Evolutionary conservation across 2,113 vertebrate genomes (phyloP).

Genomic region (Arvicanthis niloticus): DNA sequence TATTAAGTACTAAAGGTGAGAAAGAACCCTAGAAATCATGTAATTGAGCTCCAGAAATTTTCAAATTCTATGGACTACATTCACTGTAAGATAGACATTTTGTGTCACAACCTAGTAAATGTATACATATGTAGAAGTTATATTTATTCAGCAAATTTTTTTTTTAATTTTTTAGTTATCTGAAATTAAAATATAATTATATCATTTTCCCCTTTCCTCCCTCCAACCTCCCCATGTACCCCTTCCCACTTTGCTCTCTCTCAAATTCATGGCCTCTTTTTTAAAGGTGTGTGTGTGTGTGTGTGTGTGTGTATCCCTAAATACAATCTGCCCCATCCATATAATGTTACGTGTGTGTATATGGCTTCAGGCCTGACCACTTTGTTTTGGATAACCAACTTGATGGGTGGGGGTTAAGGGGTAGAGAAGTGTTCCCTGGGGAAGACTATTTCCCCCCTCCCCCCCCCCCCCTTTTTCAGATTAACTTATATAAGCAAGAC

Average conservation of each 20-base stretch:
- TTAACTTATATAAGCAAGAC: not conserved
- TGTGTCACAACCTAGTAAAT: not conserved
- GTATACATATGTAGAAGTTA: not conserved
- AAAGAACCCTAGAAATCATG: not conserved
- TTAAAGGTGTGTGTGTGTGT: not conserved
- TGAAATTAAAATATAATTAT: not conserved
- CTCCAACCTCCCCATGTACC: not conserved
- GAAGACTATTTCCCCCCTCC: no score
- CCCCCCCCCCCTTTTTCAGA: no score
- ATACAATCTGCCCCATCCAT: not conserved
- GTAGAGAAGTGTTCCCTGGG: not conserved
- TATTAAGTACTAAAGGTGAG: not conserved
- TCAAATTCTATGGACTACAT: constrained; percentile 17
- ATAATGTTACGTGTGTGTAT: not conserved
- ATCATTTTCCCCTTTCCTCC: not conserved
- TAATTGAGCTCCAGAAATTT: constrained; percentile 9
- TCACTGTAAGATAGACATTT: constrained; percentile 20
- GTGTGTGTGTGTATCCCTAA: not conserved
- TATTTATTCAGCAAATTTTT: constrained; percentile 40
- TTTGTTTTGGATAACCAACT: not conserved
- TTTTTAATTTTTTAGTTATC: not conserved
- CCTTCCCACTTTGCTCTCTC: not conserved
- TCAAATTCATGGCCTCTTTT: not conserved
- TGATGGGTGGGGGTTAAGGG: not conserved
- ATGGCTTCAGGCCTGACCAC: not conserved